A percentile compares a stretch with the other conserved stretches of the same genome.
phyloP scores from a whole-genome alignment of 2,888 invertebrate species.

The Eustalomyia histrio region DNA sequence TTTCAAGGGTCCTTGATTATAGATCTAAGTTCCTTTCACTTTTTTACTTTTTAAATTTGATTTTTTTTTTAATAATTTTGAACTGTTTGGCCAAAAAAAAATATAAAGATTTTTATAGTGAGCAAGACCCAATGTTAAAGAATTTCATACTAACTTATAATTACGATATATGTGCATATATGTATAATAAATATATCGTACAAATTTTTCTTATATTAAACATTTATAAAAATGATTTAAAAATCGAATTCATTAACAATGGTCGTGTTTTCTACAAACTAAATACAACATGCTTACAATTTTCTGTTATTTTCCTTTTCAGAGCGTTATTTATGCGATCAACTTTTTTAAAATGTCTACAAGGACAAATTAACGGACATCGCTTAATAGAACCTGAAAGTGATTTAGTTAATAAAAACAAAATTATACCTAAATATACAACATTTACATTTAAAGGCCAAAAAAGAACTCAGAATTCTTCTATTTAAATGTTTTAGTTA shows the following conservation, averaged over 20 bases:
- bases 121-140: not conserved
- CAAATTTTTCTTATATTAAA: too few relatives aligned
- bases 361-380: not conserved
- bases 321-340: not conserved
- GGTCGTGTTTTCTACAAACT: too few relatives aligned
- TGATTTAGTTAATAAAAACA: conserved; percentile 1
- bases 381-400: conserved; percentile 1
- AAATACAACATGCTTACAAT: not conserved
- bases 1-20: too few relatives aligned
- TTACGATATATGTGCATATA: too few relatives aligned
- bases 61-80: not conserved
- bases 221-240: too few relatives aligned
- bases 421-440: not conserved
- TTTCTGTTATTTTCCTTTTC: not conserved
- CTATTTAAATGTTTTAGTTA: too few relatives aligned
- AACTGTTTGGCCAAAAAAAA: not conserved
- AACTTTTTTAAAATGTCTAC: not conserved
- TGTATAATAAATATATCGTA: too few relatives aligned
- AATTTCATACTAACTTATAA: not conserved
- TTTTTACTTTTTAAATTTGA: not conserved
- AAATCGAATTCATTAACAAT: too few relatives aligned
- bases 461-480: too few relatives aligned
- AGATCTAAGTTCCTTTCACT: too few relatives aligned
- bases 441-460: not conserved
- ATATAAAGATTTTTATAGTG: not conserved